Percentiles rank a stretch among this genome's conserved stretches.
These are phyloP conservation scores for Hydractinia echinata DNA, from an alignment of 30 jellyfish, hydroid and myxozoan species.

Conservation along the genomic window DNA sequence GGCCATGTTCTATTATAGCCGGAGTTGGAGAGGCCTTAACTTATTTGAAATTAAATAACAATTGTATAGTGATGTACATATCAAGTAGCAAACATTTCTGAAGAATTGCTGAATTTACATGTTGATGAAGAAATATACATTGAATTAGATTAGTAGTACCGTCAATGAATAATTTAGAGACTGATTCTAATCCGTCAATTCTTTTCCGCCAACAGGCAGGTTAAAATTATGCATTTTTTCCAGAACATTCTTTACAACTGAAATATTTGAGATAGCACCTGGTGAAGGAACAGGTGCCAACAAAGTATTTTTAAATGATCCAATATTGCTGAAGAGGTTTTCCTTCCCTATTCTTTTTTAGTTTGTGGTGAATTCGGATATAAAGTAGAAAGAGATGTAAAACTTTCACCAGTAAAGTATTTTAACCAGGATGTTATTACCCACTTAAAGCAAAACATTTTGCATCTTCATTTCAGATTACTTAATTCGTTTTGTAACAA, in stretches of 20 bases:
- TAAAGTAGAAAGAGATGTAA: not conserved
- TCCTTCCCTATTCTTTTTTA: not conserved
- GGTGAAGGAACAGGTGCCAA: not conserved
- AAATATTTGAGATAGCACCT: too few species aligned
- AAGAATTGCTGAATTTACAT: not conserved
- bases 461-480: too few species aligned
- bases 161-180: too few species aligned
- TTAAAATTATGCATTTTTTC: too few species aligned
- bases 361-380: not conserved
- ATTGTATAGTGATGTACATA: not conserved
- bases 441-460: not conserved
- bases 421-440: not conserved
- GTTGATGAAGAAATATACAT: too few species aligned
- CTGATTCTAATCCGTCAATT: too few species aligned
- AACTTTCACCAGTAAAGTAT: not conserved
- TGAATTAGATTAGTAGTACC: too few species aligned
- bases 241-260: too few species aligned
- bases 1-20: constrained; percentile 4
- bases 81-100: not conserved
- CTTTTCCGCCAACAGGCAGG: too few species aligned
- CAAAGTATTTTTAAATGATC: not conserved
- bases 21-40: not conserved
- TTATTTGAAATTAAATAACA: not conserved
- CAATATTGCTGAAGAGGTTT: not conserved
- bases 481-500: not conserved